Conservation (phyloP, 2,888 invertebrate genomes). For the Artemia sinica region DNA sequence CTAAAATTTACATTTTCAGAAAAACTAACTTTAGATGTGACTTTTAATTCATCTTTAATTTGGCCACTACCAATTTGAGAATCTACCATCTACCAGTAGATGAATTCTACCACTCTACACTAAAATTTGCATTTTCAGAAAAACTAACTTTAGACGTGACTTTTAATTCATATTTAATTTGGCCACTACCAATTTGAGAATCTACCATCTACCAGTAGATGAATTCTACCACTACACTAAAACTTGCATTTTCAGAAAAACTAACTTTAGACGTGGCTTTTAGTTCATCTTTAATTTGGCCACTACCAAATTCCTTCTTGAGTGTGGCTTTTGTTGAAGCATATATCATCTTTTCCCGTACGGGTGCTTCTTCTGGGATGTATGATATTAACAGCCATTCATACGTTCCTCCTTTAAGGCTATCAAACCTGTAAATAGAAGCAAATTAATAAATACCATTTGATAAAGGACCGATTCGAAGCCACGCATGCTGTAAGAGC, state of each 20-base stretch:
- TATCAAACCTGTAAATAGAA: slow-evolving; percentile 43
- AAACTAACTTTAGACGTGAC: slow-evolving; percentile 51
- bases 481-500: too few relatives aligned
- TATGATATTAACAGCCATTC: slow-evolving; percentile 87
- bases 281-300: slow-evolving; percentile 81
- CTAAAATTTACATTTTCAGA: slow-evolving; percentile 17
- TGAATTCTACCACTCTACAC: too few relatives aligned
- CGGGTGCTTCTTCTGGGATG: slow-evolving; percentile 78
- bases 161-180: slow-evolving; percentile 85
- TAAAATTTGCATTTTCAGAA: slow-evolving; percentile 18
- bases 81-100: too few relatives aligned
- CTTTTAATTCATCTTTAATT: slow-evolving; percentile 86
- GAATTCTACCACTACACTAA: too few relatives aligned
- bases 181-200: slow-evolving; percentile 60
- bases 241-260: slow-evolving; percentile 19
- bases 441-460: too few relatives aligned
- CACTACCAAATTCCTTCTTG: slow-evolving; percentile 86
- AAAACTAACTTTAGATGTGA: slow-evolving; percentile 47
- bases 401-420: slow-evolving; percentile 53
- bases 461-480: too few relatives aligned
- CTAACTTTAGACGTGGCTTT: slow-evolving; percentile 62
- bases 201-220: too few relatives aligned
- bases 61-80: slow-evolving; percentile 66
- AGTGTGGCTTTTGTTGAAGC: slow-evolving; percentile 93
- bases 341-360: slow-evolving; percentile 91